Base-by-base conservation (phyloP, 2,113 vertebrate species). In the Poecilia latipinna region DNA sequence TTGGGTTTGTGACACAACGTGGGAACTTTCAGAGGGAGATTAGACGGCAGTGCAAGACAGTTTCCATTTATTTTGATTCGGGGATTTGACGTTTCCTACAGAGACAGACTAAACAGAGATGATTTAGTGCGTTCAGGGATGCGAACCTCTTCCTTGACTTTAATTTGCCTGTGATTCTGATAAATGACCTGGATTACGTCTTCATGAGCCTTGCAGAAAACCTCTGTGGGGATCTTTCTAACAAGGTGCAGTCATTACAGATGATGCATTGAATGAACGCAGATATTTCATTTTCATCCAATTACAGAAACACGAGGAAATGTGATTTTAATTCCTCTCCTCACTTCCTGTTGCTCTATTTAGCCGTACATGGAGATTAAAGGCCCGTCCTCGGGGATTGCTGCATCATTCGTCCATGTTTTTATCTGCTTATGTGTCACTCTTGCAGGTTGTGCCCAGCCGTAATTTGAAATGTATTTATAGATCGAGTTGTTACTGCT, bases 211-310 rank as follows among this genome's bases (percentile, higher is more conserved):
- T 66, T 12, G 19, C 65, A n/a, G 48, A 51, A 24, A 72, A 57
- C 4, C 35, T 65, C 32, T 1, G 19, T 42, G 71, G 68, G 15
- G 37, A 79, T 42, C 62, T 65, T 67, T 33, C 17, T 31, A 80
- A 66, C 57, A 65, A 75, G 60, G 65, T 72, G 54, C 31, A 61
- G 39, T 75, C 76, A 60, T 77, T 71, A 79, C 33, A 65, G 61
- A 79, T 62, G 37, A 1, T 6, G 37, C 51, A 65, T 35, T 61
- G 44, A 61, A 69, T 61, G 44, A 61, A 69, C 19, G 35, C 29
- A 42, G 72, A 88, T 89, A 66, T 76, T 72, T 91, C 81, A 82
- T 79, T 71, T 75, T 87, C 57, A 91, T 91, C 75, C 54, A 75
- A 89, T 89, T 90, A 88, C 54, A 54, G 44, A 26, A 31, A 66